Percentiles rank a stretch among this genome's conserved stretches.
Evolutionary conservation across 2,113 vertebrate species (phyloP).

Genomic region (Hipposideros armiger): DNA sequence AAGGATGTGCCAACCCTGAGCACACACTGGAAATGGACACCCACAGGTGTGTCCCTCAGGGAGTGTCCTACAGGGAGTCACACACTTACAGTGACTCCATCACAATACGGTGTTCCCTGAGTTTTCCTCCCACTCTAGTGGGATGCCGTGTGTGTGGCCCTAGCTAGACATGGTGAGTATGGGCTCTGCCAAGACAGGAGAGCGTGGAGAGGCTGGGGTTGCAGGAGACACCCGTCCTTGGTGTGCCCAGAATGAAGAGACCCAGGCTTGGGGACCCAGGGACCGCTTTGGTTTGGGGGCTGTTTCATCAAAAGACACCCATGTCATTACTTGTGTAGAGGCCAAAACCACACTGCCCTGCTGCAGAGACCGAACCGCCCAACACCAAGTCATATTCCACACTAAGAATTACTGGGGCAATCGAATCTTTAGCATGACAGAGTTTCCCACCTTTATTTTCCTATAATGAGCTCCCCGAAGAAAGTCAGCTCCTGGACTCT

Average conservation of each 20-base stretch:
- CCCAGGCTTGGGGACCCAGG: not conserved
- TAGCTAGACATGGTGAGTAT: not conserved
- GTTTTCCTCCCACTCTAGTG: not conserved
- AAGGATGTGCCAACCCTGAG: not conserved
- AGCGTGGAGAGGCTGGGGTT: not conserved
- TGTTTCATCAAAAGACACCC: not conserved
- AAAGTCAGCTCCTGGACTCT: not conserved
- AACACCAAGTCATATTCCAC: not conserved
- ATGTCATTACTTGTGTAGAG: not conserved
- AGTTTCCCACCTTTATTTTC: not conserved
- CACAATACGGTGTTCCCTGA: not conserved
- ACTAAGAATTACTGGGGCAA: not conserved
- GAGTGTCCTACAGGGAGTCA: rapidly evolving
- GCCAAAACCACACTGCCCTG: not conserved
- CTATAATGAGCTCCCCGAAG: not conserved
- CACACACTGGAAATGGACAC: not conserved
- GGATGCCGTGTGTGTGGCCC: not conserved
- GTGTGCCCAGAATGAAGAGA: too few species aligned
- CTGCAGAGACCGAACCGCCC: not conserved
- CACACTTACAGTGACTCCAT: too few species aligned
- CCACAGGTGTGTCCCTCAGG: not conserved
- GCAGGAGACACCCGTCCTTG: too few species aligned
- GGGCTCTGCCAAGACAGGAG: not conserved
- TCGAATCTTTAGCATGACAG: not conserved
- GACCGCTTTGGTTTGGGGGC: not conserved